A percentile compares a stretch with the other conserved stretches of the same genome.
These are phyloP conservation scores for Sthenelais limicola DNA, from an alignment of 2,888 invertebrate genomes.

Conservation along the genomic window DNA sequence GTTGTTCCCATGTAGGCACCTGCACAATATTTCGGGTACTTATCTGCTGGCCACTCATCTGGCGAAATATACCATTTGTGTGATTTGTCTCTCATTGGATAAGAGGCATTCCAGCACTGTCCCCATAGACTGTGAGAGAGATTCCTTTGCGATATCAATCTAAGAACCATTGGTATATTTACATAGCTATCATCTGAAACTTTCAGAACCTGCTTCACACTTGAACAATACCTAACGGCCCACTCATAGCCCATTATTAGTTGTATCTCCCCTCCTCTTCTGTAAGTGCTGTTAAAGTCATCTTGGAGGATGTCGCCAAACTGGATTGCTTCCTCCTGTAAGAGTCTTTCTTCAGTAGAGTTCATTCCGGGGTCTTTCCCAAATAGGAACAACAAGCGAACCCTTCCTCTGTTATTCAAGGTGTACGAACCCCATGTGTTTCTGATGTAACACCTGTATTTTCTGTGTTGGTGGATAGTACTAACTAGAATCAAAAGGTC, in stretches of 20 bases:
- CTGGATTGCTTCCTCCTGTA: not conserved
- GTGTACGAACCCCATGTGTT: constrained; percentile 19
- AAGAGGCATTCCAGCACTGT: constrained; percentile 1
- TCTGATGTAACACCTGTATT: constrained; percentile 1
- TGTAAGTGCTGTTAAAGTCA: constrained; percentile 23
- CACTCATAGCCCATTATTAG: constrained; percentile 18
- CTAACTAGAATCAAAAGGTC: constrained; percentile 6
- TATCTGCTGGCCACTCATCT: constrained; percentile 4
- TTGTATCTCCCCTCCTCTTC: constrained; percentile 10
- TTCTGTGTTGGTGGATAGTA: not conserved
- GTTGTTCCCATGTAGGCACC: constrained; percentile 8
- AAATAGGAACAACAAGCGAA: not conserved
- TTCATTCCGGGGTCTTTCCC: not conserved
- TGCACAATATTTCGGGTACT: constrained; percentile 20
- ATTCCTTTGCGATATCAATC: not conserved
- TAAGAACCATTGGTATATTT: constrained; percentile 17
- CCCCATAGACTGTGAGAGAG: constrained; percentile 4
- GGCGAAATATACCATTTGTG: constrained; percentile 26
- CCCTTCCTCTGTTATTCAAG: constrained; percentile 1
- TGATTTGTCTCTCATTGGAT: not conserved
- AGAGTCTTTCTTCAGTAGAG: not conserved
- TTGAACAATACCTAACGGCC: constrained; percentile 12
- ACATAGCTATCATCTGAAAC: constrained; percentile 13
- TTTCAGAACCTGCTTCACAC: constrained; percentile 7
- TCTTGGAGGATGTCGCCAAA: constrained; percentile 14